These are phyloP conservation scores for Tylochromis polylepis DNA, from an alignment of 2,113 vertebrate genomes.

Conservation along the genomic window DNA sequence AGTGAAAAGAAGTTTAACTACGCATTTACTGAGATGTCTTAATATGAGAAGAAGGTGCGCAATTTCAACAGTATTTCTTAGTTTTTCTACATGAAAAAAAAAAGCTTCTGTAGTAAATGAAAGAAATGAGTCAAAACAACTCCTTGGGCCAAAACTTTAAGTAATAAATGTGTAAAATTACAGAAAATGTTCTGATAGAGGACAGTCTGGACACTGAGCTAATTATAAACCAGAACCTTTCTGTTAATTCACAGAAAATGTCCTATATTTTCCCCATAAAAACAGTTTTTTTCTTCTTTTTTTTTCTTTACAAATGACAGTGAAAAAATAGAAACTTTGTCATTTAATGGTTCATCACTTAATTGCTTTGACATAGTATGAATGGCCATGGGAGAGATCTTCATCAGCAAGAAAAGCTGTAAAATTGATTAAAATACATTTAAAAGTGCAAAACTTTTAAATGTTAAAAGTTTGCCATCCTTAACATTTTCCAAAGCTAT, in stretches of 20 bases:
- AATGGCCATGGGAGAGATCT: neutral
- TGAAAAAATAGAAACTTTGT: too few relatives aligned
- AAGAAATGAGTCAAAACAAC: neutral
- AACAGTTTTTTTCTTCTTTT: too few relatives aligned
- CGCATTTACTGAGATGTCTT: neutral
- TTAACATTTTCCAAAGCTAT: neutral
- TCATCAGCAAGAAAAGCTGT: neutral
- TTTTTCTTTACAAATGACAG: too few relatives aligned
- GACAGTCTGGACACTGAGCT: too few relatives aligned
- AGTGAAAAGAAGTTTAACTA: neutral
- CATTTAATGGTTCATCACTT: too few relatives aligned
- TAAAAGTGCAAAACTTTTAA: neutral
- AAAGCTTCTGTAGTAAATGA: neutral
- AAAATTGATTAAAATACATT: neutral
- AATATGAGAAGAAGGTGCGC: neutral
- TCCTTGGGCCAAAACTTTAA: neutral
- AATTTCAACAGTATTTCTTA: neutral
- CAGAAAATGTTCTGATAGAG: neutral
- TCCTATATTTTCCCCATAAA: neutral
- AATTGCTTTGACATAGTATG: neutral
- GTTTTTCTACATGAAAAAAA: too few relatives aligned
- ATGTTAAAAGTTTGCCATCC: too few relatives aligned
- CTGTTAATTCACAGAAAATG: neutral
- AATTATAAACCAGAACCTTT: neutral
- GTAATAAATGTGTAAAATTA: neutral